These are phyloP conservation scores for Notospermus geniculatus DNA, from an alignment of 1,140 invertebrate species.

Conservation along the genomic window DNA sequence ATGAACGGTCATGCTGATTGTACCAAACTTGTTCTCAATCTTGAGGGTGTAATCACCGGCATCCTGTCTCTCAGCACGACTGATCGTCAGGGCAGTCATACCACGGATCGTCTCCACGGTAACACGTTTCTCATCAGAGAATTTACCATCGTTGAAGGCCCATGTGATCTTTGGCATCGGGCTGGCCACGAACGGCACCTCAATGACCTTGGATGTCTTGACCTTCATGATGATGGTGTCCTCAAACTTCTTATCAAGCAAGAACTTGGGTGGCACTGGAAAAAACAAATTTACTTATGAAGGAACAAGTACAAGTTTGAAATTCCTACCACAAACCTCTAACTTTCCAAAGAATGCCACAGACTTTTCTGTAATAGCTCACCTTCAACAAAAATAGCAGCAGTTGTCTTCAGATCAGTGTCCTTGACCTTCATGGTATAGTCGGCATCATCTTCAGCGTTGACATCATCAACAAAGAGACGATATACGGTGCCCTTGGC, in stretches of 20 bases:
- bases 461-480: conserved; percentile 17
- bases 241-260: conserved; percentile 45
- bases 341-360: background rate
- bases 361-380: background rate
- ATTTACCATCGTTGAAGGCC: conserved; percentile 44
- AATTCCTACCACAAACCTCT: background rate
- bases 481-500: background rate
- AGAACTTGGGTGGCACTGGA: conserved; percentile 47
- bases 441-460: conserved; percentile 15
- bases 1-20: conserved; percentile 72
- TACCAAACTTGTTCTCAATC: conserved; percentile 57
- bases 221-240: conserved; percentile 46
- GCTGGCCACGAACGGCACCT: conserved; percentile 51
- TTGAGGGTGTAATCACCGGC: conserved; percentile 49
- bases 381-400: conserved; percentile 6
- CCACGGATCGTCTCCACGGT: conserved; percentile 49
- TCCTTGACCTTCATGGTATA: conserved; percentile 19
- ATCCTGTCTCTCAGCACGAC: conserved; percentile 43
- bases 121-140: conserved; percentile 48
- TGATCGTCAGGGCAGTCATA: conserved; percentile 48
- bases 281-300: conserved; percentile 6
- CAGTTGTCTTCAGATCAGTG: conserved; percentile 13
- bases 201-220: conserved; percentile 49
- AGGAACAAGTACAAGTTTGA: background rate
- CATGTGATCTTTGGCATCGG: conserved; percentile 50